Evolutionary conservation across 2,797 vertebrate species (phyloP).

Genomic region (Sardinella longiceps): DNA sequence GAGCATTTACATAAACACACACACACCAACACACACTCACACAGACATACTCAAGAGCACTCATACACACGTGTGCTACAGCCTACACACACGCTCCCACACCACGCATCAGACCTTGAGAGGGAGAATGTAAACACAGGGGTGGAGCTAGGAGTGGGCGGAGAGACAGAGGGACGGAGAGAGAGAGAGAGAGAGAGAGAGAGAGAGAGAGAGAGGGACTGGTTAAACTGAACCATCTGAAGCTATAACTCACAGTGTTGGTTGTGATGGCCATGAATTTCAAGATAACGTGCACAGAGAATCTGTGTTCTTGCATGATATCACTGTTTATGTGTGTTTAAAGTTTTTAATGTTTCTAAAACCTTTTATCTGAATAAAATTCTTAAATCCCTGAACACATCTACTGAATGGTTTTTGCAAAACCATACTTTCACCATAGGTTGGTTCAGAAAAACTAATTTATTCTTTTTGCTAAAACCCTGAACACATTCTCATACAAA

Average conservation of each 20-base stretch:
- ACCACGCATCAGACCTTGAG: constrained; percentile 67
- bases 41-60: constrained; percentile 34
- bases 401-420: too few relatives aligned
- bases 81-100: background rate
- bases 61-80: background rate
- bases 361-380: too few relatives aligned
- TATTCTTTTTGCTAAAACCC: too few relatives aligned
- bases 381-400: too few relatives aligned
- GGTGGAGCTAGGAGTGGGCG: constrained; percentile 66
- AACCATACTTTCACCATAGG: too few relatives aligned
- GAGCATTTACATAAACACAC: constrained; percentile 22
- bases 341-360: background rate
- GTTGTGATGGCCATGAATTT: background rate
- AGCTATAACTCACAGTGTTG: background rate
- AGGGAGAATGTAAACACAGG: constrained; percentile 84
- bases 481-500: too few relatives aligned
- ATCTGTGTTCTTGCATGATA: background rate
- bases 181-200: constrained; percentile 40
- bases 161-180: constrained; percentile 30
- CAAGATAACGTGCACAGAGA: background rate
- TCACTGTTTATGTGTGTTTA: background rate
- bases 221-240: constrained; percentile 17
- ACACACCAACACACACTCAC: constrained; percentile 46
- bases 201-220: constrained; percentile 36
- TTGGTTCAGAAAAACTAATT: too few relatives aligned